Evolutionary conservation across 2,113 vertebrate species (phyloP).

Genomic region (Lycocorax pyrrhopterus): DNA sequence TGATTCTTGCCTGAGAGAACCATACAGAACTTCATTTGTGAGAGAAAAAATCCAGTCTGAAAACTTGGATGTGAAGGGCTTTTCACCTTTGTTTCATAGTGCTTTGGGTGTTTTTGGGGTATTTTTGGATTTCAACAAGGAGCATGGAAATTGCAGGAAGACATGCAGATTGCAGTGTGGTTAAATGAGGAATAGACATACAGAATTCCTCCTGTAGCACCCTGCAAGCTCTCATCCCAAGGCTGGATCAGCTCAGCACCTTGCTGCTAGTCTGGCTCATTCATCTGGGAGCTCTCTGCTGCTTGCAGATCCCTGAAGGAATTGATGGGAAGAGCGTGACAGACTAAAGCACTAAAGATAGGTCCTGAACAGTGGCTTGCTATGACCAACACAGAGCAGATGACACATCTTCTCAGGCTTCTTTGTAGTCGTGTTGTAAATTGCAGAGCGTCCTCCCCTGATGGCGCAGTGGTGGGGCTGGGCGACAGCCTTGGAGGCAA

Average conservation of each 20-base stretch:
- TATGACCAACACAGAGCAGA: background rate
- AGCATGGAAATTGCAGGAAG: background rate
- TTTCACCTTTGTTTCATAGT: background rate
- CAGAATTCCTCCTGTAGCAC: background rate
- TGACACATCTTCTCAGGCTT: background rate
- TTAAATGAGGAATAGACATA: background rate
- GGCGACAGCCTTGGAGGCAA: background rate
- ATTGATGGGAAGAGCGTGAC: rapidly evolving
- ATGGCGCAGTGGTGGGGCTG: rapidly evolving
- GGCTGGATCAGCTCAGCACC: background rate
- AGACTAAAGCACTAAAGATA: background rate
- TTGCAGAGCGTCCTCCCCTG: background rate
- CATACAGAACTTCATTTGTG: background rate
- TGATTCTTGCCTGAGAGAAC: background rate
- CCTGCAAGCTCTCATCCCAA: background rate
- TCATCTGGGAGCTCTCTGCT: background rate
- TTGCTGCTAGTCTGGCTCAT: rapidly evolving
- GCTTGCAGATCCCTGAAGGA: background rate
- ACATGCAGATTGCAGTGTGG: background rate
- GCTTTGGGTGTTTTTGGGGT: rapidly evolving
- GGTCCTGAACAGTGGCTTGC: background rate
- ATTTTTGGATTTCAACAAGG: background rate
- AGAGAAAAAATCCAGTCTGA: background rate
- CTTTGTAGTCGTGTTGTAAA: background rate
- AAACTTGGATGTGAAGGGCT: background rate